phyloP scores from a whole-genome alignment of 2,797 vertebrate genomes.

The Odontamblyopus lacepedii region DNA sequence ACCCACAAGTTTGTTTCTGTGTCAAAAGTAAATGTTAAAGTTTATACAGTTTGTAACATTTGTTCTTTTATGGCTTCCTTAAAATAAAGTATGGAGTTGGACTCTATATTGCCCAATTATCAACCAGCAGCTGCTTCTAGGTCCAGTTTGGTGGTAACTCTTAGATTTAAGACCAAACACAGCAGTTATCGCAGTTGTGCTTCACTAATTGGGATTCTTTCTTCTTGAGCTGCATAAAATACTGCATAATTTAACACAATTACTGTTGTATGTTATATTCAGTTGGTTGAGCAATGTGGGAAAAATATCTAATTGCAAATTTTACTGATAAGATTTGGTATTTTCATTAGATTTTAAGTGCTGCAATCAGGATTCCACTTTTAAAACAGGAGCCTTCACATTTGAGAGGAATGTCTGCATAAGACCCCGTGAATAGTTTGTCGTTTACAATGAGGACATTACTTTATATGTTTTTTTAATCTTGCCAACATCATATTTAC shows the following conservation, averaged over 20 bases:
- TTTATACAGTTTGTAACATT: background rate
- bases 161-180: background rate
- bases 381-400: too few relatives aligned
- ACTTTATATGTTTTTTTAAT: too few relatives aligned
- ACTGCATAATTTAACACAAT: background rate
- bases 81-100: background rate
- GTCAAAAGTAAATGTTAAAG: background rate
- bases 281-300: background rate
- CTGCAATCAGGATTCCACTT: too few relatives aligned
- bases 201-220: constrained; percentile 8
- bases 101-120: background rate
- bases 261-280: background rate
- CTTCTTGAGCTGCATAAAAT: background rate
- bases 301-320: background rate
- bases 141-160: background rate
- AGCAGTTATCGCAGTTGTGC: background rate
- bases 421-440: too few relatives aligned
- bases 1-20: background rate
- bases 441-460: too few relatives aligned
- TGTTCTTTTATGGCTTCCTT: background rate
- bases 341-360: background rate
- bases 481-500: too few relatives aligned
- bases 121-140: background rate
- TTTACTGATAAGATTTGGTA: background rate
- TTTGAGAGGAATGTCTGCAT: too few relatives aligned